phyloP scores from a whole-genome alignment of 2,888 invertebrate genomes.

The Tetranychus piercei region DNA sequence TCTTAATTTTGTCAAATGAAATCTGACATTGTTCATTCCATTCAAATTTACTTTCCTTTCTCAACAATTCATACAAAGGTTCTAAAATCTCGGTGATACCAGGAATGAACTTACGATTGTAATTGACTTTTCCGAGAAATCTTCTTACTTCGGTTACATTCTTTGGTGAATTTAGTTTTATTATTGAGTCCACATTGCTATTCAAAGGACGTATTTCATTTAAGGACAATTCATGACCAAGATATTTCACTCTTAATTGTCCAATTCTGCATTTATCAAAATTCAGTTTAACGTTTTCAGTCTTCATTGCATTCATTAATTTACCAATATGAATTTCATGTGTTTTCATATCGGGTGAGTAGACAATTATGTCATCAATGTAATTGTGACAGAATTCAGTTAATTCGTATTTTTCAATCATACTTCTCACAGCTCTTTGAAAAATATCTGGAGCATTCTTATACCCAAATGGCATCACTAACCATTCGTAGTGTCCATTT shows the following conservation, averaged over 20 bases:
- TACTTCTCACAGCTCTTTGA: conserved; percentile 9
- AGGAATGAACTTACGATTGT: background rate
- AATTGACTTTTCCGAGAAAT: conserved; percentile 12
- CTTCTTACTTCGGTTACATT: background rate
- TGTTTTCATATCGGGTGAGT: background rate
- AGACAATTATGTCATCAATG: conserved; percentile 17
- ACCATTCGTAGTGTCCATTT: conserved; percentile 14
- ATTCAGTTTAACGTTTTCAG: conserved; percentile 13
- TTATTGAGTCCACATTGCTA: background rate
- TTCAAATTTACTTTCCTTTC: background rate
- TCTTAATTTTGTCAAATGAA: conserved; percentile 5
- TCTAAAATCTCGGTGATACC: background rate
- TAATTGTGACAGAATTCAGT: conserved; percentile 1
- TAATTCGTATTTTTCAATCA: background rate
- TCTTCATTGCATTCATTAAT: background rate
- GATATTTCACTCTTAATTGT: background rate
- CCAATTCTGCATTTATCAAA: conserved; percentile 13
- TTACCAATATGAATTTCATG: background rate
- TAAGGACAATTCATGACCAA: conserved; percentile 1
- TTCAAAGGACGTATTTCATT: conserved; percentile 5
- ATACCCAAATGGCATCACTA: conserved; percentile 17
- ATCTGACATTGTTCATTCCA: background rate
- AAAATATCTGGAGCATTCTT: conserved; percentile 17
- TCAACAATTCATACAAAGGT: background rate
- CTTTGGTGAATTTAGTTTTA: background rate